These are phyloP conservation scores for Zoanthus solanderi DNA, from an alignment of 92 coral and sea anemone species.

Conservation along the genomic window DNA sequence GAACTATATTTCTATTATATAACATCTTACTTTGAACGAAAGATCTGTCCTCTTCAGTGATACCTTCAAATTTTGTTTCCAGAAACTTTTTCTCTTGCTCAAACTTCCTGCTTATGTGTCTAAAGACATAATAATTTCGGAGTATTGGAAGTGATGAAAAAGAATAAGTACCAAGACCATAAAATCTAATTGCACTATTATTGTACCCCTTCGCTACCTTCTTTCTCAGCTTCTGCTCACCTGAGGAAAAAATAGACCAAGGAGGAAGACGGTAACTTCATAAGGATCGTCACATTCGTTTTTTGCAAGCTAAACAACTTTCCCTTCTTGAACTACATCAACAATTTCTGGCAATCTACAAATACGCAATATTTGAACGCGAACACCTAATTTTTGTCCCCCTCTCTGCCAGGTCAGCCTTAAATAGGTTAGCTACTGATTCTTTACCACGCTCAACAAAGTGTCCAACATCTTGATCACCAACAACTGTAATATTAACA, in stretches of 20 bases:
- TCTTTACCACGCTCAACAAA: conserved; percentile 37
- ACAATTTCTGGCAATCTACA: conserved; percentile 21
- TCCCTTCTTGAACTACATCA: conserved; percentile 21
- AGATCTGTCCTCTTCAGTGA: conserved; percentile 16
- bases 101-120: conserved; percentile 31
- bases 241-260: conserved; percentile 31
- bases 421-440: not conserved
- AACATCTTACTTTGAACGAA: conserved; percentile 3
- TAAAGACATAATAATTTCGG: conserved; percentile 30
- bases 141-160: conserved; percentile 17
- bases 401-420: conserved; percentile 36
- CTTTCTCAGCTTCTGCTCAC: conserved; percentile 28
- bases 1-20: not conserved
- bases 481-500: conserved; percentile 26
- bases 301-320: conserved; percentile 28
- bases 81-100: conserved; percentile 11
- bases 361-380: conserved; percentile 41
- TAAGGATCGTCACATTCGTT: conserved; percentile 39
- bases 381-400: conserved; percentile 38
- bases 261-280: conserved; percentile 34
- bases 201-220: not conserved
- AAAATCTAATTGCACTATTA: conserved; percentile 19
- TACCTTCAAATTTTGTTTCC: conserved; percentile 36
- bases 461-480: conserved; percentile 27
- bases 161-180: conserved; percentile 36